Base-by-base conservation (phyloP, 2,113 vertebrate genomes). In the Tragelaphus strepsiceros region DNA sequence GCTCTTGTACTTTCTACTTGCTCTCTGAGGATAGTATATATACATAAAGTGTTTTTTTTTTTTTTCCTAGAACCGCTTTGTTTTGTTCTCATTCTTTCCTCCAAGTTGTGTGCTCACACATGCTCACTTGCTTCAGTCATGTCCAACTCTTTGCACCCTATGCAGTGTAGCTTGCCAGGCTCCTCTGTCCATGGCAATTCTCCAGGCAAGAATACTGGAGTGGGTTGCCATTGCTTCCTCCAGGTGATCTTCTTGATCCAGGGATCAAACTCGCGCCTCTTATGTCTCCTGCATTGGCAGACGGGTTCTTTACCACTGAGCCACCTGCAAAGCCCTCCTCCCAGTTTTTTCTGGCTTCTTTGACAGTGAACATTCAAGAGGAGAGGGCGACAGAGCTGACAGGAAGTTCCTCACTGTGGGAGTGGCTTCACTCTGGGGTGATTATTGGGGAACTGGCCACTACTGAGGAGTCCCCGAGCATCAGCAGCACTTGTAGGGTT, bases 11-110 rank as follows among this genome's bases (percentile, higher is more conserved):
- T 81, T 85, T 51, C 80, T 39, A 1, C 9, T 3, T 19, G 9
- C 58, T 93, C 85, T 64, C 64, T 5, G 58, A 90, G 51, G 26
- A n/a, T 21, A 32, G 22, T 39, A 26, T 26, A 54, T 28, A 54
- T 16, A 9, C 8, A 9, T 10, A 14, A n/a, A 39, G 43, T 24
- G 26, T 9, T 9, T n/a, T 35, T 46, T 39, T 24, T 6, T 11
- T 24, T 22, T 6, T 22, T 12, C 0, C 32, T 58, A 35, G 35
- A 59, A 58, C 10, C 28, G 62, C 28, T 78, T 85, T 35, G 32
- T 78, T 84, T 56, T 93, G n/a, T 56, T 59, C 58, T 87, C 28
- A 21, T 77, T 46, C 28, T 46, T 96, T 56, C 46, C 46, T 89
- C 95, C 89, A 71, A 5, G 54, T 84, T 74, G n/a, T 43, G 39